Base-by-base conservation (phyloP, 2,797 vertebrate genomes). In the Epinephelus coioides region DNA sequence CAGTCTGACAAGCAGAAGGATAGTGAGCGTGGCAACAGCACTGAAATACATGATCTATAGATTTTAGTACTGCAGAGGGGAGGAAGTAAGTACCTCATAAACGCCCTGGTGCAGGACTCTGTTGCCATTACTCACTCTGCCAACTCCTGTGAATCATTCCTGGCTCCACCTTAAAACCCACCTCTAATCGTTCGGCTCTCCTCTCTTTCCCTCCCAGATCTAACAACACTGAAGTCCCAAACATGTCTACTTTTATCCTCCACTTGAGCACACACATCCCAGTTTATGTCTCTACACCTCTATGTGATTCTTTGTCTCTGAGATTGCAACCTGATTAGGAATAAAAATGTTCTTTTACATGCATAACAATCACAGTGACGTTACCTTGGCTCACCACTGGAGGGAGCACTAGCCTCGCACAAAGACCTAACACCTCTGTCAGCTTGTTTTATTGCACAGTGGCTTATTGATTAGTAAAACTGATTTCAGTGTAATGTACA, bases 41-140 rank as follows among this genome's bases (percentile, higher is more conserved):
- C 61, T 77, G 73, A 76, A 86, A 90, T 79, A 70, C 65, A 76
- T 86, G 84, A 90, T 91, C 47, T 91, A 84, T 73, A 89, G 74
- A 67, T 77, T 85, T 82, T 79, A 85, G 77, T 73, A 73, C 64
- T 78, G 25, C 60, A 77, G 81, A 89, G 80, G 47, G 62, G 77
- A 14, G 53, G 79, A 43, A 59, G 77, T 83, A 87, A 92, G 76
- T 84, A 80, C 85, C 87, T 86, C 84, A 85, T 93, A 93, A 92
- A 93, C 89, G 67, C 83, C 47, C 68, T 13, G 66, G 73, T 65
- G 63, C 86, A 79, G 53, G 73, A 63, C 75, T 81, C 62, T 34
- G 66, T 76, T 47, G 34, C 83, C 82, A 86, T 94, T 74, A 88
- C 73, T 94, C 88, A 89, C 76, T 53, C 76, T 85, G 67, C 63